Evolutionary conservation across 2,888 invertebrate species (phyloP).

Genomic region (Cerastis leucographa): DNA sequence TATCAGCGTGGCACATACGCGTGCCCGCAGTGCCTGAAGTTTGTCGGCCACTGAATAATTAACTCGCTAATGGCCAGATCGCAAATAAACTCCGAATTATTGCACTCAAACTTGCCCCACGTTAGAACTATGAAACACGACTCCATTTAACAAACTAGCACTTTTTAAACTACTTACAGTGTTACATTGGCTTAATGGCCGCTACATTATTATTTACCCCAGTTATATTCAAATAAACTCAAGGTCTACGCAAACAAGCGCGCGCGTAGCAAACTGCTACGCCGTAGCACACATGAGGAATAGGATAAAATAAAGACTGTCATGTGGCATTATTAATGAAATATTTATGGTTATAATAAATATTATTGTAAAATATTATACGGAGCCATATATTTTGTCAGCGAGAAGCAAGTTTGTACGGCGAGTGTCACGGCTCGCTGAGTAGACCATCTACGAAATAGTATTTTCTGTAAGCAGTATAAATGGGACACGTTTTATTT

Average conservation of each 20-base stretch:
- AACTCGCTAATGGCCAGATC: slow-evolving; percentile 86
- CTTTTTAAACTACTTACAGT: slow-evolving; percentile 54
- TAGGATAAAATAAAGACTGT: slow-evolving; percentile 46
- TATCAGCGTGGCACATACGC: slow-evolving; percentile 71
- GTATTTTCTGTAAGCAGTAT: slow-evolving; percentile 64
- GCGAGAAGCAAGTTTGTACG: slow-evolving; percentile 69
- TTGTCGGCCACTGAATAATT: slow-evolving; percentile 84
- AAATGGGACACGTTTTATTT: slow-evolving; percentile 59
- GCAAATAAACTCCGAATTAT: slow-evolving; percentile 89
- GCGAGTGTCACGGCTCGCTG: slow-evolving; percentile 71
- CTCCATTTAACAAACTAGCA: slow-evolving; percentile 58
- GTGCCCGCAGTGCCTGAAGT: slow-evolving; percentile 69
- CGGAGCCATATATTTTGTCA: slow-evolving; percentile 66
- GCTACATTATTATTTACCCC: slow-evolving; percentile 34
- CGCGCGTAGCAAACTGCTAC: slow-evolving; percentile 65
- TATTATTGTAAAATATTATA: slow-evolving; percentile 68
- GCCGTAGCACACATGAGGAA: slow-evolving; percentile 60
- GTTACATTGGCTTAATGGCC: slow-evolving; percentile 11
- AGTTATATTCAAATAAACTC: slow-evolving; percentile 41
- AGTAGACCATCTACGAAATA: slow-evolving; percentile 72
- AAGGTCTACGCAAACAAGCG: slow-evolving; percentile 42
- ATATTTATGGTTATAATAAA: slow-evolving; percentile 67
- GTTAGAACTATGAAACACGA: slow-evolving; percentile 75
- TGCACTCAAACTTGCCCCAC: slow-evolving; percentile 80
- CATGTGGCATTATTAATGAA: slow-evolving; percentile 57